These are phyloP conservation scores for Nebria ingens DNA, from an alignment of 1,140 invertebrate genomes.

Conservation along the genomic window DNA sequence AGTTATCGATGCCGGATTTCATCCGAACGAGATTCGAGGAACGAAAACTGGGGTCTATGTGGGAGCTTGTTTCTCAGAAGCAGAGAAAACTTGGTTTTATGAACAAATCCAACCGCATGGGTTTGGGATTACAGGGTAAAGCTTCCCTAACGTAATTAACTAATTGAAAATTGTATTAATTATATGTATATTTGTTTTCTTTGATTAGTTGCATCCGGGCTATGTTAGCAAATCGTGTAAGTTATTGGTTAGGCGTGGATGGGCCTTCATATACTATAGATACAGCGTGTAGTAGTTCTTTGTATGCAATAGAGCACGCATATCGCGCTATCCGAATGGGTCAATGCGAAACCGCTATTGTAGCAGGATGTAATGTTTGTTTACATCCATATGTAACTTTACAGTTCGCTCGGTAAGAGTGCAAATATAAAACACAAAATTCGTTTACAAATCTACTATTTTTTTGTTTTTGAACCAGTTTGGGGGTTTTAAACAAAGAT, in stretches of 20 bases:
- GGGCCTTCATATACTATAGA: conserved; percentile 78
- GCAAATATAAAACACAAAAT: background rate
- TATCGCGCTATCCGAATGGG: conserved; percentile 64
- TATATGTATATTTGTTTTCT: background rate
- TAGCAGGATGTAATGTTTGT: conserved; percentile 72
- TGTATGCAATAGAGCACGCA: conserved; percentile 75
- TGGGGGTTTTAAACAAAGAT: conserved; percentile 76
- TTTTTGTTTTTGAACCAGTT: conserved; percentile 30
- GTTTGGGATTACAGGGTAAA: conserved; percentile 60
- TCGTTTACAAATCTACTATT: conserved; percentile 12
- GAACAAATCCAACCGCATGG: conserved; percentile 46
- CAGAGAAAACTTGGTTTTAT: conserved; percentile 56
- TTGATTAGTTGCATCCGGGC: conserved; percentile 64
- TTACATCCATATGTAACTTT: conserved; percentile 79
- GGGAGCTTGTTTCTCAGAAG: conserved; percentile 69
- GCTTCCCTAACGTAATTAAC: conserved; percentile 17
- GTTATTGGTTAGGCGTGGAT: conserved; percentile 56
- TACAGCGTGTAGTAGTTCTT: conserved; percentile 82
- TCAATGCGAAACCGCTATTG: conserved; percentile 76
- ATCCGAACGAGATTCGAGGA: conserved; percentile 48
- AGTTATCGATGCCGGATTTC: conserved; percentile 75
- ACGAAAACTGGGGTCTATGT: conserved; percentile 73
- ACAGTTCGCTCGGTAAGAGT: conserved; percentile 57
- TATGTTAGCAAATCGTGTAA: conserved; percentile 87
- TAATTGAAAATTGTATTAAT: conserved; percentile 7